Percentiles rank a stretch among this genome's conserved stretches.
These are phyloP conservation scores for Microplitis demolitor DNA, from an alignment of 1,140 invertebrate genomes.

Conservation along the genomic window DNA sequence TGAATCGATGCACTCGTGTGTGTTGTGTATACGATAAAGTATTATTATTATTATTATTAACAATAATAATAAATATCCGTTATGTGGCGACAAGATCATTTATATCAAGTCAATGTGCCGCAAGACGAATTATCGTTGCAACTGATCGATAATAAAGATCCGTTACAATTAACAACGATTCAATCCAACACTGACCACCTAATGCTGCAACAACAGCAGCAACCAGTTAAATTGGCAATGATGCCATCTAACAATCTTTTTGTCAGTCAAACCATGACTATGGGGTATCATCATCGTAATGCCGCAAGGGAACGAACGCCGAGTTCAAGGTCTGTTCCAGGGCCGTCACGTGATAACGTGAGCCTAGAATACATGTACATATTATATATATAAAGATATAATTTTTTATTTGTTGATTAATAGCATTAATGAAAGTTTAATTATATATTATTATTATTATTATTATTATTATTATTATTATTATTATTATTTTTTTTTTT, in stretches of 20 bases:
- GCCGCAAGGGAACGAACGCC: neutral
- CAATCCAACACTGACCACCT: neutral
- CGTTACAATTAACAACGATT: slow-evolving; percentile 3
- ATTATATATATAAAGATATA: too few relatives aligned
- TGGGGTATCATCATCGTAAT: slow-evolving; percentile 3
- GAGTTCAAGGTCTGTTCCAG: slow-evolving; percentile 12
- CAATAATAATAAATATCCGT: too few relatives aligned
- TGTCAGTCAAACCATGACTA: slow-evolving; percentile 3
- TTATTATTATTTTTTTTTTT: too few relatives aligned
- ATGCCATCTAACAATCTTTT: slow-evolving; percentile 7
- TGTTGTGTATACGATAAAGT: too few relatives aligned
- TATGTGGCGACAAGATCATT: too few relatives aligned
- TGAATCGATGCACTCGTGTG: too few relatives aligned
- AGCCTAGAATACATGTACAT: neutral
- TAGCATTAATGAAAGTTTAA: neutral
- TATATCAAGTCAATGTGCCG: too few relatives aligned
- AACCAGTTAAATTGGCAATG: neutral
- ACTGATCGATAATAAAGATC: slow-evolving; percentile 18
- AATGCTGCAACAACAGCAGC: neutral
- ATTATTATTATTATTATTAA: too few relatives aligned
- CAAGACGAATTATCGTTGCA: neutral
- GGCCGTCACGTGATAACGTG: neutral
- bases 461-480: too few relatives aligned
- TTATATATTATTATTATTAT: too few relatives aligned
- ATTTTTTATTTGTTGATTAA: neutral